Evolutionary conservation across 2,888 invertebrate genomes (phyloP).

Genomic region (Parelbella ahira): DNA sequence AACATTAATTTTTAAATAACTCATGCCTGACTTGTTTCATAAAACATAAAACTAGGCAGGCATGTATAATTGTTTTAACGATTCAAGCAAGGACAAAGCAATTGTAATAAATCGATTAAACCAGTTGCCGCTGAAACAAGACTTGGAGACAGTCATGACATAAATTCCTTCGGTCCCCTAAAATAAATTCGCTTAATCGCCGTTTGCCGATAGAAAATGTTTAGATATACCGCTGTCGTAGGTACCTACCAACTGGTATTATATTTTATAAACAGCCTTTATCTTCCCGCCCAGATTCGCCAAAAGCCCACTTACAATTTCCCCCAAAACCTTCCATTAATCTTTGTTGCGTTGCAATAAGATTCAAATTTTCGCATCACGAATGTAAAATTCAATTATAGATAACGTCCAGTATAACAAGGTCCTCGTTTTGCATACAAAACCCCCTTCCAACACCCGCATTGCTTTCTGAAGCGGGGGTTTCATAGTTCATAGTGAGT

Average conservation of each 20-base stretch:
- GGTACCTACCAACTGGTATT: conserved; percentile 57
- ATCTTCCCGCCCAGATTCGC: conserved; percentile 66
- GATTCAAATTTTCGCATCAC: conserved; percentile 34
- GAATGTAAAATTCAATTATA: conserved; percentile 39
- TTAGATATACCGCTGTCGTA: conserved; percentile 37
- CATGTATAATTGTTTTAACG: conserved; percentile 12
- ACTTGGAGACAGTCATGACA: conserved; percentile 16
- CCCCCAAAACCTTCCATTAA: conserved; percentile 15
- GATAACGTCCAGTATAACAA: conserved; percentile 39
- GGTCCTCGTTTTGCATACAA: conserved; percentile 38
- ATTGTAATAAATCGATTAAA: conserved; percentile 16
- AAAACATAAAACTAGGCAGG: neutral
- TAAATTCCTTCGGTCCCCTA: conserved; percentile 26
- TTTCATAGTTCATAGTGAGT: conserved; percentile 42
- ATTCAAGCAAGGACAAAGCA: conserved; percentile 9
- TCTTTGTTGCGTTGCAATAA: conserved; percentile 32
- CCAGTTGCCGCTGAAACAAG: conserved; percentile 3
- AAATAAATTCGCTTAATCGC: conserved; percentile 28
- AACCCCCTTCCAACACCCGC: neutral
- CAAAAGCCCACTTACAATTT: conserved; percentile 40
- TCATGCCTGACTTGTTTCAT: no score
- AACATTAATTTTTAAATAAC: no score
- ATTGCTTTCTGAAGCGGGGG: conserved; percentile 33
- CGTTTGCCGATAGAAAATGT: conserved; percentile 37
- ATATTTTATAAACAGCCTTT: conserved; percentile 49